Conservation (phyloP, 2,888 invertebrate species). For the Drosophila meridionalis region DNA sequence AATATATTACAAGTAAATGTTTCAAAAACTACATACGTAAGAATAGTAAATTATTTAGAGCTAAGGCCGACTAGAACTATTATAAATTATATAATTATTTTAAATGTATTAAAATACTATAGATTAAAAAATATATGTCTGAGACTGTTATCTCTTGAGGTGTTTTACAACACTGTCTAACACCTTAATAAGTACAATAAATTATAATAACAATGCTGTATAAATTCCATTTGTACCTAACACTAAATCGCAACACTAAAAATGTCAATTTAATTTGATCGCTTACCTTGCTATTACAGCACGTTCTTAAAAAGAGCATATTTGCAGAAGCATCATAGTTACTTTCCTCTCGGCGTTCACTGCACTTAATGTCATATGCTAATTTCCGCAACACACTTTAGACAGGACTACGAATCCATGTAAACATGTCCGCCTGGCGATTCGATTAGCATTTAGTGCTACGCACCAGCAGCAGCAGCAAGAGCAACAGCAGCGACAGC, state of each 20-base stretch:
- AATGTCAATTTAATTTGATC: no score
- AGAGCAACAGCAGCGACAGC: slow-evolving; percentile 14
- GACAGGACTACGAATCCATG: slow-evolving; percentile 1
- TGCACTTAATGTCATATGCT: not conserved
- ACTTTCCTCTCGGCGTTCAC: not conserved
- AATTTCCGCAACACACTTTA: slow-evolving; percentile 12
- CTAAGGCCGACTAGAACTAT: no score
- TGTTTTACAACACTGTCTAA: not conserved
- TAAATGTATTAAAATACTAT: not conserved
- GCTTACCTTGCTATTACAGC: not conserved
- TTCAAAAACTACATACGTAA: no score
- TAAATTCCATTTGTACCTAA: not conserved
- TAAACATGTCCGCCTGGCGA: slow-evolving; percentile 22
- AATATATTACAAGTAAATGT: no score
- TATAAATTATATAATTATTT: no score
- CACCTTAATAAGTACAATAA: not conserved
- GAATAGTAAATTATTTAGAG: no score
- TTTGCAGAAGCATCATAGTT: not conserved
- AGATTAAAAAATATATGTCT: no score
- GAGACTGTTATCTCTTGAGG: accelerated
- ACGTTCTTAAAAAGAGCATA: not conserved
- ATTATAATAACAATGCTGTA: not conserved
- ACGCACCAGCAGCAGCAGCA: slow-evolving; percentile 5
- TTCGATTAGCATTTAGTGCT: slow-evolving; percentile 61
- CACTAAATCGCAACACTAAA: no score